These are phyloP conservation scores for Etheostoma cragini DNA, from an alignment of 2,113 vertebrate species.

Conservation along the genomic window DNA sequence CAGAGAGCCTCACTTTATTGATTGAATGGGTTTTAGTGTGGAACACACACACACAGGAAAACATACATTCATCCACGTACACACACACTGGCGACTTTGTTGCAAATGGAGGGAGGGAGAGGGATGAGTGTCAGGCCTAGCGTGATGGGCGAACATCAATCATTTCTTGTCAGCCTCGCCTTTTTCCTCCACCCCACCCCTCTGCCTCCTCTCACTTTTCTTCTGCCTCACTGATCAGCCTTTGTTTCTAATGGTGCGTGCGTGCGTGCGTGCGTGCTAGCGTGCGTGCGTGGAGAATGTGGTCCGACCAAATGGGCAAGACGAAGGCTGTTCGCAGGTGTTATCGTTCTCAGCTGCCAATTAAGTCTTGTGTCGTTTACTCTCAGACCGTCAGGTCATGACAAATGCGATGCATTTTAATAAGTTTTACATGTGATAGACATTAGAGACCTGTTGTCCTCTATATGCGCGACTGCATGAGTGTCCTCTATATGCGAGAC, in stretches of 20 bases:
- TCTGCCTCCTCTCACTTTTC: slow-evolving; percentile 73
- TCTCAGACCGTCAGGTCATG: slow-evolving; percentile 85
- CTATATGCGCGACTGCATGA: not conserved
- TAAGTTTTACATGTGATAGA: slow-evolving; percentile 60
- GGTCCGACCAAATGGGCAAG: slow-evolving; percentile 88
- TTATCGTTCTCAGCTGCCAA: slow-evolving; percentile 90
- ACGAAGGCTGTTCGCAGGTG: slow-evolving; percentile 89
- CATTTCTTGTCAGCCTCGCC: slow-evolving; percentile 88
- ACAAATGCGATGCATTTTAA: slow-evolving; percentile 84
- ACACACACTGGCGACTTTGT: slow-evolving; percentile 76
- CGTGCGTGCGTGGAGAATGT: slow-evolving; percentile 79
- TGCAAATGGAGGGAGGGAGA: slow-evolving; percentile 73
- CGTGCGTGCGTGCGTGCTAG: slow-evolving; percentile 34
- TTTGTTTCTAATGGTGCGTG: slow-evolving; percentile 88
- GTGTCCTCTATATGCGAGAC: not conserved
- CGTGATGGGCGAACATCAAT: slow-evolving; percentile 92
- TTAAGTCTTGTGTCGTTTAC: slow-evolving; percentile 87
- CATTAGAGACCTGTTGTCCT: slow-evolving; percentile 39
- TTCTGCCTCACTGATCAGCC: slow-evolving; percentile 87
- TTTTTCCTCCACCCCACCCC: slow-evolving; percentile 18
- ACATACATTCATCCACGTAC: slow-evolving; percentile 51
- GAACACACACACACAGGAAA: slow-evolving; percentile 62
- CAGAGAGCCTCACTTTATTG: slow-evolving; percentile 76
- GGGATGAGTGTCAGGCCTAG: slow-evolving; percentile 88
- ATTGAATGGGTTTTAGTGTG: slow-evolving; percentile 77